Evolutionary conservation across 2,797 vertebrate genomes (phyloP).

Genomic region (Echiichthys vipera): DNA sequence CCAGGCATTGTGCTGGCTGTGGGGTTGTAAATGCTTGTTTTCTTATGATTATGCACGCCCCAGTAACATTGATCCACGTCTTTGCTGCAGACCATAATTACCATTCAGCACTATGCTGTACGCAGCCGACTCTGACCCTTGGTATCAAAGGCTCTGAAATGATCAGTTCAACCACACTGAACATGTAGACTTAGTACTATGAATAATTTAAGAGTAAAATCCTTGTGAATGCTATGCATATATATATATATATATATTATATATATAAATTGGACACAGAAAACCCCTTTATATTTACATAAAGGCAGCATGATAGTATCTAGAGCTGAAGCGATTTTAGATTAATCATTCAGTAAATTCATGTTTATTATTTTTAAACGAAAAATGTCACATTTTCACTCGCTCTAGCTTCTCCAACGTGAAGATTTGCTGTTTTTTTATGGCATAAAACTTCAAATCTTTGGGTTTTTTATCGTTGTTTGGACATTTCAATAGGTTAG

Average conservation of each 20-base stretch:
- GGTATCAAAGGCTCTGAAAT: background rate
- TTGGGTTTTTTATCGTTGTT: background rate
- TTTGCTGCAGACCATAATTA: constrained; percentile 1
- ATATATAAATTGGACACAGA: background rate
- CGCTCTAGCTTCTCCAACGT: background rate
- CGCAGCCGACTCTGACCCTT: background rate
- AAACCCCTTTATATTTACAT: background rate
- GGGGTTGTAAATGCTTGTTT: constrained; percentile 71
- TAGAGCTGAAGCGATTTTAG: background rate
- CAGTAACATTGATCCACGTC: constrained; percentile 54
- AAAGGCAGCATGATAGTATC: background rate
- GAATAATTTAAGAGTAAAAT: background rate
- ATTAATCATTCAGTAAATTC: background rate
- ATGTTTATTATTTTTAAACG: background rate
- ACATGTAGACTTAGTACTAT: background rate
- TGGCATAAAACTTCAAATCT: background rate
- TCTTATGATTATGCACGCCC: constrained; percentile 71
- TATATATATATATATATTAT: too few relatives aligned
- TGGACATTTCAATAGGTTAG: background rate
- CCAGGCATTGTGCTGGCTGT: constrained; percentile 29
- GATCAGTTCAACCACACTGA: background rate
- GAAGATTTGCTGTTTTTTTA: background rate
- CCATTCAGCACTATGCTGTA: background rate
- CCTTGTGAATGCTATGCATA: background rate
- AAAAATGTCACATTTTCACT: background rate